phyloP scores from a whole-genome alignment of 2,888 invertebrate species.

The Xanthostigma xanthostigma region DNA sequence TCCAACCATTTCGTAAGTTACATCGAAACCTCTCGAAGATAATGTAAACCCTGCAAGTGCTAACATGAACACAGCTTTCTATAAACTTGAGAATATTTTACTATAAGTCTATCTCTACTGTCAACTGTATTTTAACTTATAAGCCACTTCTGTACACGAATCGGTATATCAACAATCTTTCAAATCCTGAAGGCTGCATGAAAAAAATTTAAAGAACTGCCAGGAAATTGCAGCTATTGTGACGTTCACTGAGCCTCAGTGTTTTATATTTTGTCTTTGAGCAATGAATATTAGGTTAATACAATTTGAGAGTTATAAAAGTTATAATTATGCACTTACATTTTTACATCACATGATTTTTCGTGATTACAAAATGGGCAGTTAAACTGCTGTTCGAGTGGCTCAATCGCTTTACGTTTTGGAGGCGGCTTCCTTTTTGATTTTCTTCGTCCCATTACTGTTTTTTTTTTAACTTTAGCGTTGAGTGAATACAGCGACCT shows the following conservation, averaged over 20 bases:
- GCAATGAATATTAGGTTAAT: background rate
- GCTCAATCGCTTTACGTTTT: conserved; percentile 82
- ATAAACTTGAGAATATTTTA: no score
- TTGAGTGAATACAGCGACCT: no score
- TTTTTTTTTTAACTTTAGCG: conserved; percentile 14
- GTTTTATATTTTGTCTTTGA: background rate
- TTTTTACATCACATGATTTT: conserved; percentile 97
- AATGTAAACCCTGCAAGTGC: no score
- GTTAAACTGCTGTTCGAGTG: conserved; percentile 90
- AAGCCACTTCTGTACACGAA: no score
- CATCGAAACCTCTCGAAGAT: no score
- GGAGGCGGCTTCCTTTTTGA: conserved; percentile 96
- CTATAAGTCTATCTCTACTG: no score
- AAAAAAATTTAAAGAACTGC: no score
- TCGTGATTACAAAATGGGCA: conserved; percentile 99
- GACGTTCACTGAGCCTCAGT: background rate
- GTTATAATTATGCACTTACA: conserved; percentile 52
- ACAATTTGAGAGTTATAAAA: background rate
- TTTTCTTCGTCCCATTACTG: conserved; percentile 83
- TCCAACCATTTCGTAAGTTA: no score
- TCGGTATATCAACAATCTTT: no score
- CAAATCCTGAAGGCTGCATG: no score
- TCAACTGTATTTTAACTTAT: no score
- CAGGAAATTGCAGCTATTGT: background rate
- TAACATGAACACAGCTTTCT: no score